A percentile compares a stretch with the other conserved stretches of the same genome.
Evolutionary conservation across 2,797 vertebrate species (phyloP).

Genomic region (Pyrocephalus nanus): DNA sequence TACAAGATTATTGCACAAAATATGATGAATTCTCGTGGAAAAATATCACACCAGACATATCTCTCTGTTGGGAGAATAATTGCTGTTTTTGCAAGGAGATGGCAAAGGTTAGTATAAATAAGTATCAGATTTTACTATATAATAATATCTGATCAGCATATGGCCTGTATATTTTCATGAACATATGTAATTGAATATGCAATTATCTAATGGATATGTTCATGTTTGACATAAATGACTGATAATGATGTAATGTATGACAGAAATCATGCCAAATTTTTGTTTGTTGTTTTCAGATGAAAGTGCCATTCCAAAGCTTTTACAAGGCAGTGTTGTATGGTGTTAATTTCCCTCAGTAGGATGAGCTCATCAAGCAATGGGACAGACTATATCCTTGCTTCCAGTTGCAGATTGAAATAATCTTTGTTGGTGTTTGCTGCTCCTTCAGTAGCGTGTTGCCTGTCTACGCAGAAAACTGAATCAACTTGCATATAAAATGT

Average conservation of each 20-base stretch:
- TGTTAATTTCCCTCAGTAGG: background rate
- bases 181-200: background rate
- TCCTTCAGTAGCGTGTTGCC: constrained; percentile 16
- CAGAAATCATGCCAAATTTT: constrained; percentile 6
- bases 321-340: background rate
- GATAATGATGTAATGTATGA: background rate
- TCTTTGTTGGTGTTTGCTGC: background rate
- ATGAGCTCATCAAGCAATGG: background rate
- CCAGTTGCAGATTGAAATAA: constrained; percentile 8
- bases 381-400: background rate
- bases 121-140: background rate
- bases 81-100: background rate
- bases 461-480: background rate
- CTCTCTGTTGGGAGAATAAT: background rate
- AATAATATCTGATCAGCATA: background rate
- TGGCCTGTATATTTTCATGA: background rate
- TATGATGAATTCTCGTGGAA: background rate
- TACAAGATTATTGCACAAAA: background rate
- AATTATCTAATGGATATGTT: background rate
- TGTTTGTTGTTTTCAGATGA: background rate
- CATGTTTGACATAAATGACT: background rate
- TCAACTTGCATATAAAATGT: background rate
- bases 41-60: background rate
- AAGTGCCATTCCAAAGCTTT: background rate
- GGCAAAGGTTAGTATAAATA: background rate